These are phyloP conservation scores for Chrysopa pallens DNA, from an alignment of 1,140 invertebrate genomes.

Conservation along the genomic window DNA sequence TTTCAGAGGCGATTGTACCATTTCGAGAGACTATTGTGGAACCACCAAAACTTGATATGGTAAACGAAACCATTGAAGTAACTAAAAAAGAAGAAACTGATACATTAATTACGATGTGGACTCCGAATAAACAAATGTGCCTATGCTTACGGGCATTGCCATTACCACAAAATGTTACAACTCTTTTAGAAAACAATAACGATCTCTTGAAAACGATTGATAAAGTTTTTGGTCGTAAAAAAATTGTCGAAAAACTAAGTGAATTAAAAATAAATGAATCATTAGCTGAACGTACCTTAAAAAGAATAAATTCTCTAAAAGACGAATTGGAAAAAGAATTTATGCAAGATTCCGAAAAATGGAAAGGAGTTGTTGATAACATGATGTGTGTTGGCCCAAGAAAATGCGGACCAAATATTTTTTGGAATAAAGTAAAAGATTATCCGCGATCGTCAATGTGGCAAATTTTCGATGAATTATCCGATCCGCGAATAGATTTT, in stretches of 20 bases:
- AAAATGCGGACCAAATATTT: slow-evolving; percentile 73
- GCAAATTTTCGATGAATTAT: slow-evolving; percentile 14
- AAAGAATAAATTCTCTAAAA: slow-evolving; percentile 18
- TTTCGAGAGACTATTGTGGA: slow-evolving; percentile 72
- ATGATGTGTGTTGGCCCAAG: slow-evolving; percentile 88
- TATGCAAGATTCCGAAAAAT: slow-evolving; percentile 32
- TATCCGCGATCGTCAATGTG: slow-evolving; percentile 20
- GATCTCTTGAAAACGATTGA: slow-evolving; percentile 37
- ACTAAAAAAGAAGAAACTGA: slow-evolving; percentile 30
- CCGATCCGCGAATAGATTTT: slow-evolving; percentile 33
- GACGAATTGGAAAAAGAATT: slow-evolving; percentile 42
- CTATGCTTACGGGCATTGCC: slow-evolving; percentile 66
- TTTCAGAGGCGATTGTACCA: slow-evolving; percentile 90
- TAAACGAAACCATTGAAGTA: slow-evolving; percentile 66
- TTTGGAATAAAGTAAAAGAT: slow-evolving; percentile 55
- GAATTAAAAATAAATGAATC: slow-evolving; percentile 7
- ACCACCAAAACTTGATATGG: slow-evolving; percentile 70
- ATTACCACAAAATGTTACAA: slow-evolving; percentile 52
- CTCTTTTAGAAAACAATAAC: slow-evolving; percentile 42
- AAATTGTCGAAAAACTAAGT: slow-evolving; percentile 10
- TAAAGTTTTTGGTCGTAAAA: slow-evolving; percentile 20
- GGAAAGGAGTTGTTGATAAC: slow-evolving; percentile 39
- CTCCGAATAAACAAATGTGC: slow-evolving; percentile 49
- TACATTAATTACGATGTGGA: slow-evolving; percentile 38
- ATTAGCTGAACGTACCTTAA: neutral